These are phyloP conservation scores for Onychomys torridus DNA, from an alignment of 2,797 vertebrate genomes.

Conservation along the genomic window DNA sequence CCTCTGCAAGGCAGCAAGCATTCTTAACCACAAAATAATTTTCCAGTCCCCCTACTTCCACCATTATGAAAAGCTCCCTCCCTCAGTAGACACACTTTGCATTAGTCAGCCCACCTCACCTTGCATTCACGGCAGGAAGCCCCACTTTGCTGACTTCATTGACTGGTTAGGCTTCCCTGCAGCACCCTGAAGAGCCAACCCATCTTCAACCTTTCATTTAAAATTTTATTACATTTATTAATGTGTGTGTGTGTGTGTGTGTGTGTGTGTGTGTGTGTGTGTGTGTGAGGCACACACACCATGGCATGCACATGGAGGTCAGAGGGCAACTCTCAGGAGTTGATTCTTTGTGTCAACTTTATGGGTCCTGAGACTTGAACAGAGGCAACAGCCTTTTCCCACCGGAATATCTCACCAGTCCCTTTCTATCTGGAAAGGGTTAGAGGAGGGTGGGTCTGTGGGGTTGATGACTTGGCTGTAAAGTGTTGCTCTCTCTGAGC, in stretches of 20 bases:
- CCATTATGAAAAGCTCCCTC: background rate
- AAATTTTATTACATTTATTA: background rate
- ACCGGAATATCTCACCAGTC: background rate
- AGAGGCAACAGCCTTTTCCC: background rate
- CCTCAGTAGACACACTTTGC: background rate
- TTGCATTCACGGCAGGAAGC: background rate
- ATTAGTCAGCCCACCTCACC: background rate
- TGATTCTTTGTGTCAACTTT: background rate
- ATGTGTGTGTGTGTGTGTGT: no score
- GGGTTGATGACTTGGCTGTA: background rate
- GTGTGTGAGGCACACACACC: background rate
- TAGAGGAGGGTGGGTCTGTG: background rate
- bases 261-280: no score
- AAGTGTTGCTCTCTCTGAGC: background rate
- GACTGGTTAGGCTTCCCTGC: background rate
- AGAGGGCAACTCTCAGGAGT: background rate
- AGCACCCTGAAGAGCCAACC: background rate
- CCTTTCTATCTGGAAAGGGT: background rate
- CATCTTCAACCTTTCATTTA: background rate
- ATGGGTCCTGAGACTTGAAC: background rate
- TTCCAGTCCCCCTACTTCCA: background rate
- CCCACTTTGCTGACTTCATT: background rate
- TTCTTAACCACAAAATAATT: background rate
- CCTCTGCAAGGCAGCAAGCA: background rate
- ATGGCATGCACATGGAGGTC: background rate